Evolutionary conservation across 2,797 vertebrate species (phyloP), one percentile per base, ranked within the genome.

Genomic region (Nannoperca australis): DNA sequence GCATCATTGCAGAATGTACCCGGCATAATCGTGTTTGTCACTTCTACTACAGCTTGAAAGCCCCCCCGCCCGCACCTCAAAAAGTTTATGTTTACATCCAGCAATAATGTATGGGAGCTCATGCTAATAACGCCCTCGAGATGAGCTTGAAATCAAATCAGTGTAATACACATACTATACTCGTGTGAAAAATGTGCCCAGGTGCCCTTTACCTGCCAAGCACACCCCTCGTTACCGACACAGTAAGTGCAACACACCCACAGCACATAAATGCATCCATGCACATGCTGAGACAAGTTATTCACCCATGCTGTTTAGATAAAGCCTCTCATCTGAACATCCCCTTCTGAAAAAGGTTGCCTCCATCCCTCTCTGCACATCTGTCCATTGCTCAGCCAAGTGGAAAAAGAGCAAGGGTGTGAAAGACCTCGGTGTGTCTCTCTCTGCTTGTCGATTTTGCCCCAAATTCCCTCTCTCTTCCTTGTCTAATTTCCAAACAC

Each of bases 341-440:
- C 76, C 65, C 61, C 27, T 45, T 47, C 54, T 64, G 49, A 14
- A 1, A 71, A 87, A 78, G 63, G 78, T 64, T 71, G 49, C 83
- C 53, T 82, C 70, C 34, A 24, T 81, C 55, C 38, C 64, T 70
- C 62, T 78, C 75, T 81, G 73, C 70, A 64, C 67, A 66, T 76
- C 68, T n/a, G 17, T 68, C 76, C 59, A 51, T 79, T 18, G 36
- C 70, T 61, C 72, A 82, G 78, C 36, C 77, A 42, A 75, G 45
- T 77, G 70, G 79, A 74, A 84, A 83, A 74, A 81, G 61, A 83
- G 85, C 76, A 81, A 63, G 62, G 73, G 81, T 85, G 85, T 85
- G 68, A 81, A 79, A 71, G 74, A 60, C 36, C 47, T 79, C 14
- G 13, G 32, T 12, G 5, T 22, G 44, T n/a, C 42, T 44, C 42